These are phyloP conservation scores for Hymenopus coronatus DNA, from an alignment of 2,888 invertebrate species.

Conservation along the genomic window DNA sequence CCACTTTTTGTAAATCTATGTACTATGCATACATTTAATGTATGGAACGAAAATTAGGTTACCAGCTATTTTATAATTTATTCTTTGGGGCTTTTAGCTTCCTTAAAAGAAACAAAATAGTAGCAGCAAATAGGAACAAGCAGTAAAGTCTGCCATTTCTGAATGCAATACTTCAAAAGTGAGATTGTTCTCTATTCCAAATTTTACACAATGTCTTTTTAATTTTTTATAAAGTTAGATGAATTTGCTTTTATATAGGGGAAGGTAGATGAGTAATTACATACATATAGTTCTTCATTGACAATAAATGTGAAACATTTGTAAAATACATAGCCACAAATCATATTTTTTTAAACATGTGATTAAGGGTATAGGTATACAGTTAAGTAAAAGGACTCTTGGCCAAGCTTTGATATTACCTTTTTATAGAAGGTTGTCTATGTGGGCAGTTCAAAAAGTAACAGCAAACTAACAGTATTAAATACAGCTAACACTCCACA, in stretches of 20 bases:
- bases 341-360: background rate
- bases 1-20: background rate
- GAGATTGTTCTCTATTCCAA: background rate
- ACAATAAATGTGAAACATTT: background rate
- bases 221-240: background rate
- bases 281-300: background rate
- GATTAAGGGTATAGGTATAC: background rate
- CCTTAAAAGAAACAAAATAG: too few species aligned
- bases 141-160: background rate
- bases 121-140: background rate
- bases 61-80: background rate
- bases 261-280: background rate
- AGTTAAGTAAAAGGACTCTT: background rate
- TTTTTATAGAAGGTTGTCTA: background rate
- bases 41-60: background rate
- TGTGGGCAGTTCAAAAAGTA: too few species aligned
- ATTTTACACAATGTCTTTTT: background rate
- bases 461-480: too few species aligned
- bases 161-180: background rate
- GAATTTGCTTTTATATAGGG: background rate
- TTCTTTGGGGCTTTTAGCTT: background rate
- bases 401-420: background rate
- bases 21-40: background rate
- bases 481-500: too few species aligned
- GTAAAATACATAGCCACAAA: background rate